Conservation (phyloP, 2,888 invertebrate genomes). For the Cephalotes varians region DNA sequence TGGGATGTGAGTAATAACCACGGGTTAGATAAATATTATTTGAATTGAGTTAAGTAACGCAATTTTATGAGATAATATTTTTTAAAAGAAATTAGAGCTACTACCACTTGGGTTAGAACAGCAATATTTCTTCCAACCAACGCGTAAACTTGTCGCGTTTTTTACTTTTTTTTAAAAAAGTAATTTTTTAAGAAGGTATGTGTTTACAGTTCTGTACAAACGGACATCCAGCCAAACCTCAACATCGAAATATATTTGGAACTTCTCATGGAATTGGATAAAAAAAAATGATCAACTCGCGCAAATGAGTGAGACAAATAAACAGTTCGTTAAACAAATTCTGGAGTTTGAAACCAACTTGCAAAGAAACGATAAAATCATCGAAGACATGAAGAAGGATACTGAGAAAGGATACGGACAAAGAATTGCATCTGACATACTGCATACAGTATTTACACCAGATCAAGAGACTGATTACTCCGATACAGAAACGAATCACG, state of each 20-base stretch:
- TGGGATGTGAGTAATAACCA: no score
- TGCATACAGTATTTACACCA: not conserved
- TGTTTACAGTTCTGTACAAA: not conserved
- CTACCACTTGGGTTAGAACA: no score
- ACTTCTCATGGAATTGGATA: not conserved
- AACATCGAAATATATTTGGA: not conserved
- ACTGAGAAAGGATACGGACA: not conserved
- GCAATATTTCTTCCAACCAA: no score
- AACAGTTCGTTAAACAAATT: not conserved
- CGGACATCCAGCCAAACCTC: not conserved
- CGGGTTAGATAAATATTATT: no score
- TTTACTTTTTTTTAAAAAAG: no score
- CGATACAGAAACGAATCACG: not conserved
- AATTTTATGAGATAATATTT: no score
- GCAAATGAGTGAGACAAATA: not conserved
- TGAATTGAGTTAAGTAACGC: no score
- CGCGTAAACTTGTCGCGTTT: no score
- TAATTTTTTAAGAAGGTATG: no score
- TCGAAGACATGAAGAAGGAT: not conserved
- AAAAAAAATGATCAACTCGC: not conserved
- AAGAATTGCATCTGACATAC: not conserved
- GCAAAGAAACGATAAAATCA: not conserved
- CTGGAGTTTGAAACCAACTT: not conserved
- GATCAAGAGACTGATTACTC: not conserved
- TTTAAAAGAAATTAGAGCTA: no score